Conservation (phyloP, 2,888 invertebrate species). For the Junonia oenone region DNA sequence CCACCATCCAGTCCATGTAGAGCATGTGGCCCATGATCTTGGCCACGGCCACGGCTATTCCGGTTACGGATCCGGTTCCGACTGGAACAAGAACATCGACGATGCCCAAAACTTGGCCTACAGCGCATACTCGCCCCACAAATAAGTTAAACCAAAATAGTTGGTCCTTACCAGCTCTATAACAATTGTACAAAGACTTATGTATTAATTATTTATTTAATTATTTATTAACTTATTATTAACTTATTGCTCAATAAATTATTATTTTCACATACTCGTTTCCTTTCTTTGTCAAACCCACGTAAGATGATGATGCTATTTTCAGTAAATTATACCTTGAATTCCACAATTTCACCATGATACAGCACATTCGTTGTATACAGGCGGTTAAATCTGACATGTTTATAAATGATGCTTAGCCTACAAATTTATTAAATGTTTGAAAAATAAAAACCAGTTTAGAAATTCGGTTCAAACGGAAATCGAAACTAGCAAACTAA, state of each 20-base stretch:
- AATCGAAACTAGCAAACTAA: slow-evolving; percentile 31
- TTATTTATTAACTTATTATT: slow-evolving; percentile 43
- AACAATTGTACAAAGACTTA: slow-evolving; percentile 70
- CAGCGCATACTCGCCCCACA: slow-evolving; percentile 77
- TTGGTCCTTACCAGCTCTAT: slow-evolving; percentile 13
- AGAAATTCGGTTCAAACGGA: slow-evolving; percentile 30
- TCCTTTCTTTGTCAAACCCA: slow-evolving; percentile 30
- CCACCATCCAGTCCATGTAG: slow-evolving; percentile 82
- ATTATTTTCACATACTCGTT: slow-evolving; percentile 40
- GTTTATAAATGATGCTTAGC: not conserved
- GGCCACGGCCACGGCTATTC: slow-evolving; percentile 52
- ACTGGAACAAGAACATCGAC: slow-evolving; percentile 80
- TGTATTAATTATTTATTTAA: slow-evolving; percentile 54
- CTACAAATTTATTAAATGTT: slow-evolving; percentile 3
- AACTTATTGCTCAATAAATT: slow-evolving; percentile 59
- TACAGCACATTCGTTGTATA: slow-evolving; percentile 8
- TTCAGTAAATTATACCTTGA: not conserved
- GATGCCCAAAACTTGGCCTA: slow-evolving; percentile 86
- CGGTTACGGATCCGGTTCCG: slow-evolving; percentile 56
- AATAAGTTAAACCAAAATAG: slow-evolving; percentile 42
- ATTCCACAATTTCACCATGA: slow-evolving; percentile 22
- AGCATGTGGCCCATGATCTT: slow-evolving; percentile 63
- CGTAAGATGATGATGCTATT: slow-evolving; percentile 1
- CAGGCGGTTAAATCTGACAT: not conserved
- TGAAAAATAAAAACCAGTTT: slow-evolving; percentile 18